These are phyloP conservation scores for Tachina grossa DNA, from an alignment of 2,888 invertebrate species.

Conservation along the genomic window DNA sequence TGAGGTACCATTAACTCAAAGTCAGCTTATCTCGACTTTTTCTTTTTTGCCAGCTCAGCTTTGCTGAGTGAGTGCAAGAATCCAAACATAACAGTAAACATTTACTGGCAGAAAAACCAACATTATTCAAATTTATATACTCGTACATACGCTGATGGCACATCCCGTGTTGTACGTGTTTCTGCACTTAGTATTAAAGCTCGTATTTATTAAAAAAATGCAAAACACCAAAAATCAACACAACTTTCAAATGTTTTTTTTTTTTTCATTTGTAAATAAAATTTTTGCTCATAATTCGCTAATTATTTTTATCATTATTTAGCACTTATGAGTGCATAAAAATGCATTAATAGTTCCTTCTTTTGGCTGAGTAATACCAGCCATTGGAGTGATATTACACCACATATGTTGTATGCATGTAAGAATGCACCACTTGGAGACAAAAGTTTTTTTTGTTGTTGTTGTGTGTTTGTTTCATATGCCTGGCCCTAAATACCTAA, in stretches of 20 bases:
- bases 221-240: not conserved
- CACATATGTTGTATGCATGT: slow-evolving; percentile 22
- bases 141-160: too few species aligned
- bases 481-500: slow-evolving; percentile 62
- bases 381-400: slow-evolving; percentile 30
- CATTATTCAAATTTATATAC: too few species aligned
- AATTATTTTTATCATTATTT: slow-evolving; percentile 11
- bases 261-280: not conserved
- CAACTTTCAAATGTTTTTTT: not conserved
- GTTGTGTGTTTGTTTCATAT: slow-evolving; percentile 25
- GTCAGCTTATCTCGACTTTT: too few species aligned
- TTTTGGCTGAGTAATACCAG: not conserved
- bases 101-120: too few species aligned
- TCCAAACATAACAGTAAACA: too few species aligned
- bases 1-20: too few species aligned
- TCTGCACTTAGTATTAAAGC: too few species aligned
- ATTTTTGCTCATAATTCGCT: slow-evolving; percentile 14
- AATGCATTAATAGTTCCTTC: not conserved
- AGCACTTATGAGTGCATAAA: slow-evolving; percentile 1
- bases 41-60: too few species aligned
- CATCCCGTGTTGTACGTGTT: too few species aligned
- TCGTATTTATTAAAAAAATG: too few species aligned
- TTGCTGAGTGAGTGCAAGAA: too few species aligned
- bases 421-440: slow-evolving; percentile 45
- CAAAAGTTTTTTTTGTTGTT: not conserved